These are phyloP conservation scores for Neosalanx taihuensis DNA, from an alignment of 2,797 vertebrate genomes.

Conservation along the genomic window DNA sequence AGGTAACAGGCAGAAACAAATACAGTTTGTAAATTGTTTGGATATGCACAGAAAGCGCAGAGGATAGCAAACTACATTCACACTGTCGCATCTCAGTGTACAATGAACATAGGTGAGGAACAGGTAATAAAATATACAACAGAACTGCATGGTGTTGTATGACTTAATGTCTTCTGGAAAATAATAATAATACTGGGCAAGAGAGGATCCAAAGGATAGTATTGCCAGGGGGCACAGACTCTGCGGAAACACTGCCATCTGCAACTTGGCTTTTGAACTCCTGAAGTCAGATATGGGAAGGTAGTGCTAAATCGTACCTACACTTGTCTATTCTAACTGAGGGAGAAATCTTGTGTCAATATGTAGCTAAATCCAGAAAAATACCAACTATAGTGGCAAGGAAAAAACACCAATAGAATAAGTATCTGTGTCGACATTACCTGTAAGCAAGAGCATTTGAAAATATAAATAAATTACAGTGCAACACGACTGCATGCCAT, in stretches of 20 bases:
- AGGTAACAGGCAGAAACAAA: slow-evolving; percentile 2
- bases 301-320: slow-evolving; percentile 19
- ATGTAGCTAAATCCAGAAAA: neutral
- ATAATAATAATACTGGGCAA: too few species aligned
- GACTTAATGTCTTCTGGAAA: too few species aligned
- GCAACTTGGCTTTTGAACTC: slow-evolving; percentile 29
- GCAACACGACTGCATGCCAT: too few species aligned
- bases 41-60: neutral
- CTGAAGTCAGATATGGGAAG: slow-evolving; percentile 13
- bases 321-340: slow-evolving; percentile 13
- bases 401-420: neutral
- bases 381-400: neutral
- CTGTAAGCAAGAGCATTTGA: neutral
- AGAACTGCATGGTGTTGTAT: too few species aligned
- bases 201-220: too few species aligned
- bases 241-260: slow-evolving; percentile 21
- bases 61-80: neutral
- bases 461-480: too few species aligned
- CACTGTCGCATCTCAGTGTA: neutral
- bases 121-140: too few species aligned
- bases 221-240: neutral
- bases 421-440: neutral
- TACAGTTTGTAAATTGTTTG: neutral
- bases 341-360: neutral
- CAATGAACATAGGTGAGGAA: too few species aligned